Evolutionary conservation across 2,113 vertebrate species (phyloP).

Genomic region (Cinclus cinclus): DNA sequence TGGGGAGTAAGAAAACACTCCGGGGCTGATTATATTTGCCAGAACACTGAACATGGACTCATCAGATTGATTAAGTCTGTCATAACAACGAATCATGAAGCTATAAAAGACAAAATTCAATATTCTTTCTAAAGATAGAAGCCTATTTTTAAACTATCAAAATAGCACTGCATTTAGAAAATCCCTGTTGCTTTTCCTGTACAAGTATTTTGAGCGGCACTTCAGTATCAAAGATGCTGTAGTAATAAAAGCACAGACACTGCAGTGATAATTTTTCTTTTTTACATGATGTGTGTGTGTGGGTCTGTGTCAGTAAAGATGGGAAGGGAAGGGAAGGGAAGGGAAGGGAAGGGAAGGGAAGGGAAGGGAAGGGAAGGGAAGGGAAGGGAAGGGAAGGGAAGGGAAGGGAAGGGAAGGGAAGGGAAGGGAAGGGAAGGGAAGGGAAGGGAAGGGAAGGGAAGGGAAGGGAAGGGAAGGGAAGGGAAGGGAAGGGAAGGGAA

Average conservation of each 20-base stretch:
- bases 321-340: neutral
- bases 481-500: neutral
- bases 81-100: conserved; percentile 19
- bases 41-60: conserved; percentile 35
- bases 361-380: neutral
- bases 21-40: conserved; percentile 30
- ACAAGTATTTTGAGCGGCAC: neutral
- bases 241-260: neutral
- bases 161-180: conserved; percentile 10
- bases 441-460: too few species aligned
- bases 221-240: neutral
- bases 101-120: conserved; percentile 26
- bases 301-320: neutral
- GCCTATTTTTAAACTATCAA: conserved; percentile 17
- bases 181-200: neutral
- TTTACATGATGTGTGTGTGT: neutral
- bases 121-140: conserved; percentile 15
- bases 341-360: neutral
- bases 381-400: neutral
- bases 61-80: conserved; percentile 52
- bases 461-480: neutral
- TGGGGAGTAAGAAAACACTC: neutral
- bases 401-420: neutral
- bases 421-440: neutral
- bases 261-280: neutral